phyloP scores from a whole-genome alignment of 2,113 vertebrate genomes.

The Rhinogobius similis region DNA sequence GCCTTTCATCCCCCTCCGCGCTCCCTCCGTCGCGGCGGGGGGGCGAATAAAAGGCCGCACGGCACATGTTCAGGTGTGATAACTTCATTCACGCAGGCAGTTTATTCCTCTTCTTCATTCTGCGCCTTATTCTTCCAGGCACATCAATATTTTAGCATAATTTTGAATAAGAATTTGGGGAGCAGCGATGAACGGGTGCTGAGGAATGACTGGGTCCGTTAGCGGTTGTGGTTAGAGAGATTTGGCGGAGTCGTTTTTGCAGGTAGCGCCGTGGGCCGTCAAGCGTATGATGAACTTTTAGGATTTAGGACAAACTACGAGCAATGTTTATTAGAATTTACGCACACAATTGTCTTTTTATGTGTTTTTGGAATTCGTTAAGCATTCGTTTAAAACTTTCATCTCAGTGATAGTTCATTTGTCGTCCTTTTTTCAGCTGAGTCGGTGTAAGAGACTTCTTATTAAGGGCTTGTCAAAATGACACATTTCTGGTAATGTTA shows the following conservation, averaged over 20 bases:
- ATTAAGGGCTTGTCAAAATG: too few relatives aligned
- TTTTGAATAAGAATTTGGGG: constrained; percentile 32
- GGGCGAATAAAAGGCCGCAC: constrained; percentile 40
- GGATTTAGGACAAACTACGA: background rate
- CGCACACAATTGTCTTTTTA: too few relatives aligned
- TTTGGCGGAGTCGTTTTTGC: background rate
- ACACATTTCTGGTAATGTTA: too few relatives aligned
- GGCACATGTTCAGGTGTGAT: constrained; percentile 34
- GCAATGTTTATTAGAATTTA: background rate
- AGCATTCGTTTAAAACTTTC: too few relatives aligned
- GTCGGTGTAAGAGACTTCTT: too few relatives aligned
- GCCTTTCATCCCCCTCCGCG: constrained; percentile 45
- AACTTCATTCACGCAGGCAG: constrained; percentile 55
- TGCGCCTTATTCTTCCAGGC: constrained; percentile 15
- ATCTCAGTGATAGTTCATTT: too few relatives aligned
- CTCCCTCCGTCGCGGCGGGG: constrained; percentile 37
- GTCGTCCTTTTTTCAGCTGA: too few relatives aligned
- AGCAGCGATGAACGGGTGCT: constrained; percentile 12
- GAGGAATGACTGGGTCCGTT: background rate
- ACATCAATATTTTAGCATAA: constrained; percentile 2
- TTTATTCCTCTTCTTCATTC: constrained; percentile 11
- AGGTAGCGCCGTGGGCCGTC: background rate
- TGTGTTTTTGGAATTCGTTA: too few relatives aligned
- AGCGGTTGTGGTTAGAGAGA: constrained; percentile 16
- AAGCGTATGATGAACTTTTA: too few relatives aligned